A percentile compares a stretch with the other conserved stretches of the same genome.
Evolutionary conservation across 2,888 invertebrate species (phyloP).

Genomic region (Cryptocephalus moraei): DNA sequence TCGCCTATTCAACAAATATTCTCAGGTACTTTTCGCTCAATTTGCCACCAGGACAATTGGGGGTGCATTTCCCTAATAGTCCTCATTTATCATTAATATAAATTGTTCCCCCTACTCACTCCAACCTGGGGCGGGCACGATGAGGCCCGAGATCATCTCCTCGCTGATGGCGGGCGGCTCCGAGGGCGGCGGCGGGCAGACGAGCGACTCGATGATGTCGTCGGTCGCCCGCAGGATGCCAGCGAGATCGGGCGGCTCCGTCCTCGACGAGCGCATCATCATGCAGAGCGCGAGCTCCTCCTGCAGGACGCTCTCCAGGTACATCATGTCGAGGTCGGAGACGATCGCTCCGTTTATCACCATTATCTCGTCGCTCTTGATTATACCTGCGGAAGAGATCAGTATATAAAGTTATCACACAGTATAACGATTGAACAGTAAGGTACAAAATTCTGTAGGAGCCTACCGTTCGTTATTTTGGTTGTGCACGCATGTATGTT

Average conservation of each 20-base stretch:
- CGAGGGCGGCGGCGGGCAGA: conserved; percentile 92
- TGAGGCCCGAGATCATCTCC: conserved; percentile 92
- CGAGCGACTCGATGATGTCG: conserved; percentile 89
- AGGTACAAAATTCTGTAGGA: too few species aligned
- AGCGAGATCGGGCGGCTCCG: conserved; percentile 67
- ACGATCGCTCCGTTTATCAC: conserved; percentile 97
- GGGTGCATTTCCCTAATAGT: too few species aligned
- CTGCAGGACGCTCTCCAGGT: conserved; percentile 91
- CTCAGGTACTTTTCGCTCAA: too few species aligned
- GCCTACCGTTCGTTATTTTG: too few species aligned
- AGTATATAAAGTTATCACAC: too few species aligned
- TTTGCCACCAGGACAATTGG: too few species aligned
- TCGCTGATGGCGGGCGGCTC: conserved; percentile 90
- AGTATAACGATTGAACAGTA: too few species aligned
- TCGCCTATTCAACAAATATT: too few species aligned
- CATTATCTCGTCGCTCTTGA: conserved; percentile 97
- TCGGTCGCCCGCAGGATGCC: conserved; percentile 73
- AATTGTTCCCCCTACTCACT: conserved; percentile 59
- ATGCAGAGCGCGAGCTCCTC: conserved; percentile 89
- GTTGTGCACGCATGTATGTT: too few species aligned
- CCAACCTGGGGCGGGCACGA: conserved; percentile 94
- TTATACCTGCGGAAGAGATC: conserved; percentile 61
- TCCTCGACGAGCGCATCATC: conserved; percentile 89
- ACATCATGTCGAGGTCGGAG: conserved; percentile 98
- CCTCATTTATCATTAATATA: too few species aligned